Evolutionary conservation across 2,113 vertebrate genomes (phyloP).

Genomic region (Orcinus orca): DNA sequence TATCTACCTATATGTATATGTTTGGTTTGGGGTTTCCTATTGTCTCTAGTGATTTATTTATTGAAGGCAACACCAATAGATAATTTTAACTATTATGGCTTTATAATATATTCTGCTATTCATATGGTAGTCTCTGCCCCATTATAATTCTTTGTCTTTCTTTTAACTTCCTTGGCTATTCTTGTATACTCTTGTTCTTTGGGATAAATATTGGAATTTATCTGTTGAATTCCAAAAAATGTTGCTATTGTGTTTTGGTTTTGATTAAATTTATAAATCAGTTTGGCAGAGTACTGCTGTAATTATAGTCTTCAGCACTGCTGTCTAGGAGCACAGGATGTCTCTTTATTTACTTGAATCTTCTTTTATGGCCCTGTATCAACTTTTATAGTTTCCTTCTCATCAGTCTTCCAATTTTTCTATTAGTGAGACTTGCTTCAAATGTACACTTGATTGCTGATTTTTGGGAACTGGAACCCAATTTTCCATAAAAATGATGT

Average conservation of each 20-base stretch:
- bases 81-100: neutral
- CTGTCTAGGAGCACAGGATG: accelerated
- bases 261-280: neutral
- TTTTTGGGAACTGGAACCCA: neutral
- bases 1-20: neutral
- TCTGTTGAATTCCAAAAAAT: neutral
- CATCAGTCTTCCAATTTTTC: neutral
- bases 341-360: neutral
- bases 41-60: neutral
- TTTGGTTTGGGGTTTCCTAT: neutral
- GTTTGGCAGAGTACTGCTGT: neutral
- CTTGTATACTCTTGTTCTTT: neutral
- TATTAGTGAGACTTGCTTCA: neutral
- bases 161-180: neutral
- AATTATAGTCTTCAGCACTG: neutral
- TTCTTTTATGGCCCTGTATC: neutral
- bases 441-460: neutral
- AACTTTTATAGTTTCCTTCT: neutral
- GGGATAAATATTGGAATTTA: neutral
- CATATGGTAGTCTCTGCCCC: neutral
- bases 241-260: neutral
- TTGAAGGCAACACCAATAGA: neutral
- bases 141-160: neutral
- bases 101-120: neutral
- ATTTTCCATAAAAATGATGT: neutral